Conservation (phyloP, 1,140 invertebrate species). For the Penaeus vannamei region DNA sequence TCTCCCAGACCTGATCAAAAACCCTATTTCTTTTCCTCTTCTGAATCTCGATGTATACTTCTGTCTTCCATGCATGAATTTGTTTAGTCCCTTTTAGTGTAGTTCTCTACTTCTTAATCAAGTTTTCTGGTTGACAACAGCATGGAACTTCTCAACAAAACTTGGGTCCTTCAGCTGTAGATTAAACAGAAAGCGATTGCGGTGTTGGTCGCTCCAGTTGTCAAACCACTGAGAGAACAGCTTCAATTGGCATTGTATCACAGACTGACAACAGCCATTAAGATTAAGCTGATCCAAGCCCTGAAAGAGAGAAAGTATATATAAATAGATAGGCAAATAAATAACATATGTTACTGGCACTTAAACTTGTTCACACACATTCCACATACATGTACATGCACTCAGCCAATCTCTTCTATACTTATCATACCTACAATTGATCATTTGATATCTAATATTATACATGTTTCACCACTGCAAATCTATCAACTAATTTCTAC, state of each 20-base stretch:
- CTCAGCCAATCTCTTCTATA: background rate
- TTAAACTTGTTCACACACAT: too few relatives aligned
- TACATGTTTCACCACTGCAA: background rate
- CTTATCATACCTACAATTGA: background rate
- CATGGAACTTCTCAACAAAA: constrained; percentile 63
- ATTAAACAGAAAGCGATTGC: constrained; percentile 54
- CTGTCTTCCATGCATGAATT: background rate
- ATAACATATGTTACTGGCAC: background rate
- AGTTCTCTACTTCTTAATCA: background rate
- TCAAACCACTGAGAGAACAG: constrained; percentile 65
- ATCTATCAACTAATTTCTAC: background rate
- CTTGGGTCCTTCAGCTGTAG: constrained; percentile 55
- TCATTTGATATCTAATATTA: too few relatives aligned
- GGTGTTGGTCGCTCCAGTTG: constrained; percentile 53
- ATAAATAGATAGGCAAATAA: background rate
- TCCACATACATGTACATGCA: too few relatives aligned
- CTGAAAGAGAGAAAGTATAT: constrained; percentile 40
- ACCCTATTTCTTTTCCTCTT: background rate
- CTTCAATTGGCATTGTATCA: constrained; percentile 64
- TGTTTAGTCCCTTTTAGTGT: background rate
- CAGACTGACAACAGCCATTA: constrained; percentile 54
- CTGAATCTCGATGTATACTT: background rate
- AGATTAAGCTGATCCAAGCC: constrained; percentile 60
- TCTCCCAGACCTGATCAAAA: background rate
- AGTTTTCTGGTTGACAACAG: constrained; percentile 33